phyloP scores from a whole-genome alignment of 2,888 invertebrate genomes.

The Nomada lathburiana region DNA sequence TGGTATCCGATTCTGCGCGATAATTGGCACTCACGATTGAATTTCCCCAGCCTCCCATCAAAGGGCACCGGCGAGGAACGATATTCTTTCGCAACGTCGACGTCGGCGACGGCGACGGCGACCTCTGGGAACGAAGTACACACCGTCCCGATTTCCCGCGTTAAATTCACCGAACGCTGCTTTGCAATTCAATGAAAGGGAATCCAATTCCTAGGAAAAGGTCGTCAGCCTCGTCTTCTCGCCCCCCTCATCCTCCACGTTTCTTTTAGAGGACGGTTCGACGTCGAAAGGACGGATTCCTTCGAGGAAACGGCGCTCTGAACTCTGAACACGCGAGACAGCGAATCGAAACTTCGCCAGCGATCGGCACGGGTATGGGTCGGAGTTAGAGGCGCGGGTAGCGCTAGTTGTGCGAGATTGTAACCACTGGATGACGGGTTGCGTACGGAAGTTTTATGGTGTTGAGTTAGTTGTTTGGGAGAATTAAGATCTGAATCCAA shows the following conservation, averaged over 20 bases:
- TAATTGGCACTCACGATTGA: slow-evolving; percentile 73
- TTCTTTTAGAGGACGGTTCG: not conserved
- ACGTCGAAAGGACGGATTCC: slow-evolving; percentile 31
- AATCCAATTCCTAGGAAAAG: slow-evolving; percentile 67
- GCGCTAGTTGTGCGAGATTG: slow-evolving; percentile 24
- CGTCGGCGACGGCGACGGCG: slow-evolving; percentile 37
- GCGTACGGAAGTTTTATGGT: no score
- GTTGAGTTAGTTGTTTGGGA: no score
- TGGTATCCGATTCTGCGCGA: slow-evolving; percentile 70
- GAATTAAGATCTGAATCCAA: no score
- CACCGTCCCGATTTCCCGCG: slow-evolving; percentile 66
- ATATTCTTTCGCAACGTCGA: slow-evolving; percentile 60
- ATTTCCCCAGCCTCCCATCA: slow-evolving; percentile 58
- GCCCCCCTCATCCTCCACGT: slow-evolving; percentile 1
- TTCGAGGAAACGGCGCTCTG: not conserved
- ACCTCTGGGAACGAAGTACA: slow-evolving; percentile 56
- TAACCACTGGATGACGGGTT: not conserved
- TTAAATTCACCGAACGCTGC: slow-evolving; percentile 72
- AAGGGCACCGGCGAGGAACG: slow-evolving; percentile 48
- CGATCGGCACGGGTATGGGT: slow-evolving; percentile 20
- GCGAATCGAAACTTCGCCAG: slow-evolving; percentile 56
- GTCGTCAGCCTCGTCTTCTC: slow-evolving; percentile 14
- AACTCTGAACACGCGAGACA: slow-evolving; percentile 21
- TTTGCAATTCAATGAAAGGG: slow-evolving; percentile 74
- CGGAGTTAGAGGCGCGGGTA: not conserved